Base-by-base conservation (phyloP, 30 jellyfish, hydroid and myxozoan genomes). In the Pseudorhiza aurosa region DNA sequence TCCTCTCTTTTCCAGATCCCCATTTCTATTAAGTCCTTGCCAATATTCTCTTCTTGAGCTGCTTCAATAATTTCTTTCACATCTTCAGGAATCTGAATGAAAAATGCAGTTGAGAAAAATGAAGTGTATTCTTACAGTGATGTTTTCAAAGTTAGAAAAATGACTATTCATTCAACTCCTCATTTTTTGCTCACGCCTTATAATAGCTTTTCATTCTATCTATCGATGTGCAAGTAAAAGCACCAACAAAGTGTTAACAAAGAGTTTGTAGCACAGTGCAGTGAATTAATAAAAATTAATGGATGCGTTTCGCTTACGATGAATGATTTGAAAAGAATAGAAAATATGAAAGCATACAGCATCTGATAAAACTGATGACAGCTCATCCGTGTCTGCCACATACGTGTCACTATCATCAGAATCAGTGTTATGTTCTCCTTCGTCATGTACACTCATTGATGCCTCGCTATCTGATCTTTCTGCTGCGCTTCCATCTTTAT, bases 1-100 rank as follows among this genome's bases (percentile, higher is more conserved):
- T 65, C 82, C 6, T 78, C 90, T 17, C 33, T 28, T 0, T 80
- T 80, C 91, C 91, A 80, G 30, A 80, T 80, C n/a, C 91, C 91
- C 36, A 80, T 24, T 18, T 80, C 43, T 62, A 65, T 18, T 46
- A 80, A 28, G 18, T 62, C 77, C 33, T 80, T 84, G 63, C 59
- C 40, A 8, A 19, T 77, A 0, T 77, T 24, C 2, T 33, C 33
- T 28, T 37, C 24, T 19, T 29, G 46, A 3, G 36, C 58, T 1
- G 8, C 29, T 7, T 79, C 75, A 22, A 65, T 32, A 42, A 80
- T 5, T 18, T 80, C 84, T 51, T 65, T 80, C 35, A 80, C 11
- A 5, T 80, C 91, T 35, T 80, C 91, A 8, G 91, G 91, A 8
- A 80, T 32, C 91, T 80, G 32, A 8, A 65, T 53, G 6, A n/a